phyloP scores from a whole-genome alignment of 1,140 invertebrate species.

The Lepidotrigona ventralis region DNA sequence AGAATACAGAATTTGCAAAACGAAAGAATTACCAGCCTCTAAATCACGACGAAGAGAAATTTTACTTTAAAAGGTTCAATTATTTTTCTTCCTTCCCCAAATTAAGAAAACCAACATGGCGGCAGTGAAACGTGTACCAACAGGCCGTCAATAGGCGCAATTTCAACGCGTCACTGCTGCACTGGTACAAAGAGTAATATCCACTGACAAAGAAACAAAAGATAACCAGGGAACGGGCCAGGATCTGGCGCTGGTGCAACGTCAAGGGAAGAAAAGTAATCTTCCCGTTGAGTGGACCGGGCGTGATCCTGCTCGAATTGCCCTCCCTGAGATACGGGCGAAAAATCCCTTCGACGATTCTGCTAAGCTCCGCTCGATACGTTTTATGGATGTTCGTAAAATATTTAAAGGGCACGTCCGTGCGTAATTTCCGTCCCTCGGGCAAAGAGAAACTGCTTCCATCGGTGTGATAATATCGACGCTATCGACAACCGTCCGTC shows the following conservation, averaged over 20 bases:
- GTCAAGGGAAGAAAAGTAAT: conserved; percentile 20
- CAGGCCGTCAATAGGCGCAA: neutral
- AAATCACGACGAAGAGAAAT: neutral
- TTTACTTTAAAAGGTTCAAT: neutral
- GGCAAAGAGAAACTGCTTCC: neutral
- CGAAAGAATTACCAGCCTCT: neutral
- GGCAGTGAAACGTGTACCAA: neutral
- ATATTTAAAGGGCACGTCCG: neutral
- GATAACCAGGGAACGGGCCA: neutral
- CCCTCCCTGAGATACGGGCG: neutral
- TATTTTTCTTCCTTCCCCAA: too few species aligned
- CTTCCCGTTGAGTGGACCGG: neutral
- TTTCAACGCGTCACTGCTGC: conserved; percentile 5
- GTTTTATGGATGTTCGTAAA: neutral
- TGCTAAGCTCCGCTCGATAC: neutral
- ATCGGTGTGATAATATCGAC: neutral
- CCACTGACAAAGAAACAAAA: conserved; percentile 19
- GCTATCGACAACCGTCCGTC: neutral
- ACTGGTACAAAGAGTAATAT: conserved; percentile 11
- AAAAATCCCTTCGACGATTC: neutral
- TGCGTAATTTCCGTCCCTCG: too few species aligned
- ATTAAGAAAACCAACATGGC: neutral
- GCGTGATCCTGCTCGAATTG: neutral
- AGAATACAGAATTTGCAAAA: too few species aligned
- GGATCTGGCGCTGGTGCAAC: neutral